Evolutionary conservation across 2,113 vertebrate species (phyloP).

Genomic region (Oostethus manadensis): DNA sequence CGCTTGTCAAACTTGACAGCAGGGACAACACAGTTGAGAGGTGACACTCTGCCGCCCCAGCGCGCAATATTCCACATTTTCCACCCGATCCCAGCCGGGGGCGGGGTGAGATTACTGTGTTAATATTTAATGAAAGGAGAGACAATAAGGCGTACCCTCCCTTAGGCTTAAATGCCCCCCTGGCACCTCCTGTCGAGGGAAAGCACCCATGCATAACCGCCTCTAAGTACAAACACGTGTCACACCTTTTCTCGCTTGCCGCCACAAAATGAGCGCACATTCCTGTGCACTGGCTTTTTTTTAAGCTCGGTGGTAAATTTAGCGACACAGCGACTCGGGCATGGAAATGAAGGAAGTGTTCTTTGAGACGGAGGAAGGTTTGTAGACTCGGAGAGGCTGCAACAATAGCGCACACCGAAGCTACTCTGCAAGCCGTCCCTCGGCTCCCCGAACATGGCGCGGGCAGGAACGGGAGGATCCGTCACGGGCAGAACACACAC

Average conservation of each 20-base stretch:
- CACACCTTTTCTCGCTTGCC: not conserved
- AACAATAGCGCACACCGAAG: slow-evolving; percentile 18
- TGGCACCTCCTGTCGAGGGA: not conserved
- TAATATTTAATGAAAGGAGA: slow-evolving; percentile 68
- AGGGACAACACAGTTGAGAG: slow-evolving; percentile 42
- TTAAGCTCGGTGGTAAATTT: not conserved
- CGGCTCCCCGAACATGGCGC: slow-evolving; percentile 10
- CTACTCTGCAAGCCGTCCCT: slow-evolving; percentile 25
- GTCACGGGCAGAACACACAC: slow-evolving; percentile 29
- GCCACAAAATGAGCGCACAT: not conserved
- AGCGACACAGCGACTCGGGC: too few species aligned
- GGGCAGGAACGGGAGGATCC: slow-evolving; percentile 29
- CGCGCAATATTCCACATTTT: slow-evolving; percentile 36
- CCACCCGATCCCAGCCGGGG: slow-evolving; percentile 48
- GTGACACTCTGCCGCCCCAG: slow-evolving; percentile 49
- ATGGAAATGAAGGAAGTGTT: slow-evolving; percentile 23
- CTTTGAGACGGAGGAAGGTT: slow-evolving; percentile 35
- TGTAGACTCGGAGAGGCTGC: slow-evolving; percentile 31
- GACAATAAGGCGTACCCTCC: slow-evolving; percentile 39
- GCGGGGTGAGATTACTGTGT: slow-evolving; percentile 40
- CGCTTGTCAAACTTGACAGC: too few species aligned
- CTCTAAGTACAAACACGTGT: not conserved
- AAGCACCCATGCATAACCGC: not conserved
- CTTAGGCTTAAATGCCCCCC: slow-evolving; percentile 10
- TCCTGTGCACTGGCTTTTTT: not conserved